These are phyloP conservation scores for Didymodactylos carnosus DNA, from an alignment of 2,888 invertebrate genomes.

Conservation along the genomic window DNA sequence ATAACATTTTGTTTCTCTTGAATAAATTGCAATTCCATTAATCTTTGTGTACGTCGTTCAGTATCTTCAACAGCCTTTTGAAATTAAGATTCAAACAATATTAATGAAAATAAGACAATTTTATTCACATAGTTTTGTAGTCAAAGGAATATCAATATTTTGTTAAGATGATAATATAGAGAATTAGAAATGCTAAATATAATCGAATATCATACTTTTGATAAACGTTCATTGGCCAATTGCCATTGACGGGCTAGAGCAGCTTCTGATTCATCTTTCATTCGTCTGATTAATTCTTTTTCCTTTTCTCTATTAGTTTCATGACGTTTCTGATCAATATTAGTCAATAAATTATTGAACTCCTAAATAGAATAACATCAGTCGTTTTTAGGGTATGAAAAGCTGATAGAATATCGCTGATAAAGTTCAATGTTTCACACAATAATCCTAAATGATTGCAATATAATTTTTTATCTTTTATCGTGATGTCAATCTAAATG, in stretches of 20 bases:
- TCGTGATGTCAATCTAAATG: no score
- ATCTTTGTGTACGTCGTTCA: background rate
- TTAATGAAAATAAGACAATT: background rate
- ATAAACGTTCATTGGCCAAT: background rate
- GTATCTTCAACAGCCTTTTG: background rate
- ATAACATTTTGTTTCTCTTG: background rate
- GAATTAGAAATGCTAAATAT: no score
- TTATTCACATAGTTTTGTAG: no score
- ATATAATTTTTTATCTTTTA: no score
- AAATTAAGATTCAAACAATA: background rate
- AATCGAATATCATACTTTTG: no score
- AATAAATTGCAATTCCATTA: background rate
- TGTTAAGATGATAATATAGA: no score
- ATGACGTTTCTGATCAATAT: background rate
- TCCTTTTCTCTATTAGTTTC: background rate
- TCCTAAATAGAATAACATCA: background rate
- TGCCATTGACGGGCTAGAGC: slow-evolving; percentile 8
- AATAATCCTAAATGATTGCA: background rate
- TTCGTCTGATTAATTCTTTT: background rate
- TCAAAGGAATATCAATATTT: no score
- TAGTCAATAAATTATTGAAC: background rate
- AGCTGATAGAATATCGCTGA: no score
- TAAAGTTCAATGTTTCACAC: background rate
- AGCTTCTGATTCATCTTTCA: slow-evolving; percentile 8
- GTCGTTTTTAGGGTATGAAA: no score